Base-by-base conservation (phyloP, 2,888 invertebrate species). In the Drosophila maculinotata region DNA sequence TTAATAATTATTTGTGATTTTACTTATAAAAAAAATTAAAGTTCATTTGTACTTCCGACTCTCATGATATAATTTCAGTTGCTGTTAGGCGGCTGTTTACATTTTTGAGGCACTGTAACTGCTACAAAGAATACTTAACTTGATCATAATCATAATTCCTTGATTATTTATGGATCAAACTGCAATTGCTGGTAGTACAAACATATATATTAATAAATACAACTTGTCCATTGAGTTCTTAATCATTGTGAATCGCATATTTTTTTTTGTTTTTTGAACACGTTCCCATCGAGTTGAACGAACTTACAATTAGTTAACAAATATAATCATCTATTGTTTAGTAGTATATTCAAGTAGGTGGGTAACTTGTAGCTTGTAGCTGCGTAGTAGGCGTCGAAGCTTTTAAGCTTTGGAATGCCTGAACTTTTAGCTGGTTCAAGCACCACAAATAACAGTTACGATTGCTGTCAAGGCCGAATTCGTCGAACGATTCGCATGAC, bases 381-480 rank as follows among this genome's bases (percentile, higher is more conserved):
- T 31, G 23, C 15, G 41, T 9, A 20, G 28, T 15, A 10, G 4
- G 20, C 20, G 20, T 12, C 1, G 9, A 38, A 38, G 36, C 38
- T 44, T 31, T 23, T 0, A 14, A 58, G 30, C 44, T 38, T 36
- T 12, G 0, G 10, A 9, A 10, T 17, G 28, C 10, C 23, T 5
- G 33, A 45, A 17, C 53, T 12, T 31, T 28, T 41, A 54, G 47
- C 62, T 39, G 15, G 35, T 51, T 59, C 38, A 39, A 31, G 14
- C 38, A 58, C 30, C 9, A 12, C 36, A 58, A 10, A 25, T 15
- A 31, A 31, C 36, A 38, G 59, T 14, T 45, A 25, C 25, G 49
- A 66, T 36, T 49, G 73, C 41, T 20, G 39, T 58, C 73, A 69
- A 69, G 73, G 69, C 45, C 72, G 47, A 30, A 33, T 12, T 20